Evolutionary conservation across 2,888 invertebrate genomes (phyloP).

Genomic region (Orchesellides sinensis): DNA sequence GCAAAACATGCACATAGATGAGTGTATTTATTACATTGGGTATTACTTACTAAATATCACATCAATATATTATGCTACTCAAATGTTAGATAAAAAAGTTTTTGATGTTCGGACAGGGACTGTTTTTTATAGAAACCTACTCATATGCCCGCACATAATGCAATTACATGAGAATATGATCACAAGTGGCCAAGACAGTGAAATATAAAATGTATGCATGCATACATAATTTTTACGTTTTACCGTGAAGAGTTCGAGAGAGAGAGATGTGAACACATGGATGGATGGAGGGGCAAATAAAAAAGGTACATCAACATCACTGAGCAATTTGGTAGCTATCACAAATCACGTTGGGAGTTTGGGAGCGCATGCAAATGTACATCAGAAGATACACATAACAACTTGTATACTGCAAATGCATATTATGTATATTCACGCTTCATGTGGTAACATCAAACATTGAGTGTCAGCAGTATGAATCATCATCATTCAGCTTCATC

Average conservation of each 20-base stretch:
- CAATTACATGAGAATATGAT: not conserved
- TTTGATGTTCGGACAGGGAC: too few species aligned
- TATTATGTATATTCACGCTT: not conserved
- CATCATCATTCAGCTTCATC: slow-evolving; percentile 8
- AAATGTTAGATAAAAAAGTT: not conserved
- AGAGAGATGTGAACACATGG: not conserved
- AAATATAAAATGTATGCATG: slow-evolving; percentile 3
- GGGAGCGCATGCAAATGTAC: not conserved
- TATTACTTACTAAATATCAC: slow-evolving; percentile 17
- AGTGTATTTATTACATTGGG: too few species aligned
- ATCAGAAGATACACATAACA: too few species aligned
- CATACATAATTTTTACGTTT: slow-evolving; percentile 1
- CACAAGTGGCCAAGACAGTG: slow-evolving; percentile 13
- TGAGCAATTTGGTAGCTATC: slow-evolving; percentile 16
- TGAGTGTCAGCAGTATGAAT: slow-evolving; percentile 19
- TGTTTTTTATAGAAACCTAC: too few species aligned
- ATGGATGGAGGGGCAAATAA: not conserved
- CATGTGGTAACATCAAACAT: not conserved
- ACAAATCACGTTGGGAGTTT: not conserved
- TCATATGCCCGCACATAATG: too few species aligned
- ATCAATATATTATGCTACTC: too few species aligned
- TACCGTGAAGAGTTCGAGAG: not conserved
- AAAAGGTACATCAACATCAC: slow-evolving; percentile 8
- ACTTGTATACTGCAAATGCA: not conserved
- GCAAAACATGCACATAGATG: slow-evolving; percentile 5